Conservation (phyloP, 1,140 invertebrate species). For the Drosophila gunungcola region DNA sequence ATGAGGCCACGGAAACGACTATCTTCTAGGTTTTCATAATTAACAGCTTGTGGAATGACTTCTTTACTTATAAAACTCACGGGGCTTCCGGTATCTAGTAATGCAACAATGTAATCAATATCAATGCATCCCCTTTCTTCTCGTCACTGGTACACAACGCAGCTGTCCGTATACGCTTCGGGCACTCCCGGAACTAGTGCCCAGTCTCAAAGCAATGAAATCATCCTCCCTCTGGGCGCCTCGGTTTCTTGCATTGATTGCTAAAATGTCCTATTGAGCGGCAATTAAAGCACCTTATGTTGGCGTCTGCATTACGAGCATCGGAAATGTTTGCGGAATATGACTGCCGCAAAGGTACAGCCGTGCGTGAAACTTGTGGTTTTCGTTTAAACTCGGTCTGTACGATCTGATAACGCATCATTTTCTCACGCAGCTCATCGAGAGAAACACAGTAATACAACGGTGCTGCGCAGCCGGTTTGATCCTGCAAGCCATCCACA, state of each 20-base stretch:
- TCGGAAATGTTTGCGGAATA: no score
- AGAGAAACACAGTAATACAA: background rate
- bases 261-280: no score
- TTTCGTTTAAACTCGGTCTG: background rate
- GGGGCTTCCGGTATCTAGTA: conserved; percentile 4
- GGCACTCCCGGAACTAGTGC: no score
- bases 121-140: background rate
- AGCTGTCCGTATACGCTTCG: no score
- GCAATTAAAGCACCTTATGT: no score
- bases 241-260: no score
- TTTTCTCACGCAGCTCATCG: background rate
- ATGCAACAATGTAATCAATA: background rate
- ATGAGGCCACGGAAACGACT: background rate
- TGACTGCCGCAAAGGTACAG: no score
- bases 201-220: no score
- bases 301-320: no score
- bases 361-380: no score
- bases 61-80: background rate
- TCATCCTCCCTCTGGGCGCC: no score
- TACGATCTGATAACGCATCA: background rate
- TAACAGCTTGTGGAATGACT: background rate
- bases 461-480: background rate
- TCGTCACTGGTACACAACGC: no score
- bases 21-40: background rate
- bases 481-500: background rate